Percentiles rank a stretch among this genome's conserved stretches.
These are phyloP conservation scores for Mamestra brassicae DNA, from an alignment of 2,888 invertebrate genomes.

Conservation along the genomic window DNA sequence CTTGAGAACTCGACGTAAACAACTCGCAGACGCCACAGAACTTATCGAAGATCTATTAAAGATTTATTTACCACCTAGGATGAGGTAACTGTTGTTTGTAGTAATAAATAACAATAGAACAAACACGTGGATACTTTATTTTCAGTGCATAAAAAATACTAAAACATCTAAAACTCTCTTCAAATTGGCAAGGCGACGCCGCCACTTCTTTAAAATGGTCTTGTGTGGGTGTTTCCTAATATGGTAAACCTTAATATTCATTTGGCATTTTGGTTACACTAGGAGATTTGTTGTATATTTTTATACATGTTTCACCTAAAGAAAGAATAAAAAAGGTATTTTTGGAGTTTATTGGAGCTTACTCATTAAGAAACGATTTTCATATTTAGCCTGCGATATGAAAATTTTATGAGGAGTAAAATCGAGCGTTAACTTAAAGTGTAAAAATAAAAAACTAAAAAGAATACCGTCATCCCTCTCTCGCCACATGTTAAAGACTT, in stretches of 20 bases:
- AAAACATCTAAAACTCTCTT: neutral
- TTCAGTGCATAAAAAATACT: neutral
- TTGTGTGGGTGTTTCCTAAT: neutral
- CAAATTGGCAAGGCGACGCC: neutral
- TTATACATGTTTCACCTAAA: too few species aligned
- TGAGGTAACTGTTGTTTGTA: constrained; percentile 21
- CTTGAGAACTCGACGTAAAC: constrained; percentile 35
- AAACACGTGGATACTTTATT: neutral
- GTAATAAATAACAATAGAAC: neutral
- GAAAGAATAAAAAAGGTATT: neutral
- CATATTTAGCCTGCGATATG: too few species aligned
- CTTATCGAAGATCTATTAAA: constrained; percentile 27
- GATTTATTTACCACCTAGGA: constrained; percentile 24
- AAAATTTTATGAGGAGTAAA: too few species aligned
- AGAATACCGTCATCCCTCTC: too few species aligned
- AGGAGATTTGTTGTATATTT: too few species aligned
- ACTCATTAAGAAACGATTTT: too few species aligned
- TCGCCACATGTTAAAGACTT: too few species aligned
- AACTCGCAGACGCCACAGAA: constrained; percentile 35
- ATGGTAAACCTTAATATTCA: neutral
- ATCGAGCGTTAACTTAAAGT: too few species aligned
- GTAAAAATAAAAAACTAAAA: too few species aligned
- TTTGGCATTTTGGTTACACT: constrained; percentile 1
- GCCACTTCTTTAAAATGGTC: neutral
- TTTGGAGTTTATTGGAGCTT: neutral